Base-by-base conservation (phyloP, 2,888 invertebrate species). In the Rotaria sp. region DNA sequence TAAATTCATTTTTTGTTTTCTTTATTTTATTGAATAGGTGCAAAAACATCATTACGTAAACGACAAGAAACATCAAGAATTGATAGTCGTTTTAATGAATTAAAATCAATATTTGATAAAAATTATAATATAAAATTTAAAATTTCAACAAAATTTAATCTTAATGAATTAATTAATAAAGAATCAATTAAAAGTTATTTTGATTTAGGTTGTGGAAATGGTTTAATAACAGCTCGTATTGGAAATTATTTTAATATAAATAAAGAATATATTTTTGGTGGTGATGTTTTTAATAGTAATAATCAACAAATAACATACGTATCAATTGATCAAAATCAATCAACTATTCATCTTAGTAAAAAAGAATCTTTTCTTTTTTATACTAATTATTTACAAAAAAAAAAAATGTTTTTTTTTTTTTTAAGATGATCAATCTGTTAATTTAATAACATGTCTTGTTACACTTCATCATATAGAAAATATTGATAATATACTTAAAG, bases 201-300 rank as follows among this genome's bases (percentile, higher is more conserved):
- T 80, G 80, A 80, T 80, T 41, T 80, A 45, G 80, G 80, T 2
- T 80, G 80, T n/a, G 80, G 80, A 45, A 45, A 80, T 45, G 80
- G 45, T 45, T 45, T 45, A 18, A 80, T 80, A 41, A 80, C 80
- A 26, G 45, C 45, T 26, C 80, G 26, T 2, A 80, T 80, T 26
- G 80, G 80, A 41, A 45, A 80, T n/a, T 45, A 80, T 45, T 80
- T 80, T n/a, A 80, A 80, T n/a, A 15, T 80, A 45, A 26, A 11
- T 7, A 45, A 41, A 41, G 80, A 80, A 45, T n/a, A 24, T 45
- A 80, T 80, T n/a, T 80, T n/a, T 41, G 80, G 80, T 45, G 80
- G 80, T 45, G 80, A 80, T 45, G n/a, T 80, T 26, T 80, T 45
- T n/a, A 80, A 80, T 45, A 80, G 41, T 41, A 41, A 41, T n/a